Evolutionary conservation across 64 coral and sea anemone genomes (phyloP), one percentile per base, ranked within the genome.

Genomic region (Pocillopora verrucosa): DNA sequence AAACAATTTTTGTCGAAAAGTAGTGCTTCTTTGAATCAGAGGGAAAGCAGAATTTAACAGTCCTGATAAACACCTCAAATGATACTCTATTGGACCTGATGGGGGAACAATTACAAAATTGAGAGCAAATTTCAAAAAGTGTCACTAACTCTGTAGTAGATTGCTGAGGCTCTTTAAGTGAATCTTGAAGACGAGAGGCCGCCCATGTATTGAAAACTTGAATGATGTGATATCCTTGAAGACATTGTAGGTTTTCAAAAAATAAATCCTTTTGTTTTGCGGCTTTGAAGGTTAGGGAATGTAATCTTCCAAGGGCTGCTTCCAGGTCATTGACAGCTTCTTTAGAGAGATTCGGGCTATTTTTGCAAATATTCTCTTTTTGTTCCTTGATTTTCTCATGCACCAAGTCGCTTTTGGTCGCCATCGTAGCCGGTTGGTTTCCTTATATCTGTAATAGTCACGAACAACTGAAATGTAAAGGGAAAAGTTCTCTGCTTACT

Each of bases 21-120:
- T 36, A 22, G 22, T 2, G 10, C 5, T 67, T 34, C 16, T 63
- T 45, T 10, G 80, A 36, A 19, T 37, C 60, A 9, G 60, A 65
- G 6, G 80, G 80, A 41, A 83, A 68, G 61, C 80, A 83, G 17
- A 83, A 62, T 11, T 83, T 83, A 45, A 83, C 13, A 19, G 61
- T 62, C 16, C 17, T 67, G 62, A 37, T 34, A 20, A 22, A 83
- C 16, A 67, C 36, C 34, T 83, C 34, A 67, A 83, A 83, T 3
- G 80, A 14, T 51, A 83, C 19, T 22, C 35, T 6, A n/a, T 65
- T 83, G 5, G 60, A 15, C 60, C 22, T 11, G 62, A 45, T 35
- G 14, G 35, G 35, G 10, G 61, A 67, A 19, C 65, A 83, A n/a
- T n/a, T n/a, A 19, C 80, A 83, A 36, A 22, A 68, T 24, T 34